phyloP scores from a whole-genome alignment of 1,140 invertebrate species.

The Dryas iulia region DNA sequence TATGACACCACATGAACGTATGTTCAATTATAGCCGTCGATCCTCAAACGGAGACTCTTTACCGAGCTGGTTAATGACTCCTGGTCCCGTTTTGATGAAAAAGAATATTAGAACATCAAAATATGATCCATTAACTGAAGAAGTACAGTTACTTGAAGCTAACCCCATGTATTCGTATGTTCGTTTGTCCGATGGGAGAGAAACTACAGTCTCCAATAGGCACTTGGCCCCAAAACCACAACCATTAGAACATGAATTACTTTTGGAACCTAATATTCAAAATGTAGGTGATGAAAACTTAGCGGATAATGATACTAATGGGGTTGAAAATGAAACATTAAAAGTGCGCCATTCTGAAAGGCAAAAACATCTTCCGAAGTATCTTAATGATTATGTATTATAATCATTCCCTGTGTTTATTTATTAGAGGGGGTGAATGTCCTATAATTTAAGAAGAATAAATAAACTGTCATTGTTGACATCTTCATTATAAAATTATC shows the following conservation, averaged over 20 bases:
- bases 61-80: conserved; percentile 31
- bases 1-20: conserved; percentile 36
- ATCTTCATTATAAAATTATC: too few species aligned
- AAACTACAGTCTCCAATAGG: background rate
- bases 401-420: too few species aligned
- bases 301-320: background rate
- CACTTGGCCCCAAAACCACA: too few species aligned
- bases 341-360: background rate
- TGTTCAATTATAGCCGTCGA: conserved; percentile 28
- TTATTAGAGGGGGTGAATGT: too few species aligned
- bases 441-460: too few species aligned
- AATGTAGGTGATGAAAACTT: too few species aligned
- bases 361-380: background rate
- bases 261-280: too few species aligned
- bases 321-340: background rate
- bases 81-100: conserved; percentile 31
- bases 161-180: conserved; percentile 37
- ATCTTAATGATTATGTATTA: background rate
- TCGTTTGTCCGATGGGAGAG: background rate
- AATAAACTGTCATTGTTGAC: too few species aligned
- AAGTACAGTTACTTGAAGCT: conserved; percentile 31
- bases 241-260: too few species aligned
- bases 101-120: conserved; percentile 27
- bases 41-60: conserved; percentile 27
- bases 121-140: conserved; percentile 34